Evolutionary conservation across 2,888 invertebrate genomes (phyloP).

Genomic region (Sminthurides aquaticus): DNA sequence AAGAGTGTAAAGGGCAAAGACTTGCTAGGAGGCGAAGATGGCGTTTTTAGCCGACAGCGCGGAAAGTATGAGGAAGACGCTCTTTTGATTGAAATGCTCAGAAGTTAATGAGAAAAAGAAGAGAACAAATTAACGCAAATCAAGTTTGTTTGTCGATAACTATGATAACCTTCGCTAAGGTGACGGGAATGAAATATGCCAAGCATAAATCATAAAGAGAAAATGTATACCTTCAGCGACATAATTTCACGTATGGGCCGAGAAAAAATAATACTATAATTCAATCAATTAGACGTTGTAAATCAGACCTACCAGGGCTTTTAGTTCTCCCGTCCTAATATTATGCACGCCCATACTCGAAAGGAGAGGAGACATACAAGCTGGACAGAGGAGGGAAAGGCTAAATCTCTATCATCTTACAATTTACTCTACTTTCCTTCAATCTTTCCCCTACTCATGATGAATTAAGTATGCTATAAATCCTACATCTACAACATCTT

Average conservation of each 20-base stretch:
- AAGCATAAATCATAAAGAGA: background rate
- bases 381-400: too few relatives aligned
- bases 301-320: conserved; percentile 2
- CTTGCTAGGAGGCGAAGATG: too few relatives aligned
- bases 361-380: too few relatives aligned
- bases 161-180: background rate
- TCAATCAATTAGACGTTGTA: conserved; percentile 6
- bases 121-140: background rate
- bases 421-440: too few relatives aligned
- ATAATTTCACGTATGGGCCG: background rate
- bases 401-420: too few relatives aligned
- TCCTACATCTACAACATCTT: too few relatives aligned
- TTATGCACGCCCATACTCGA: too few relatives aligned
- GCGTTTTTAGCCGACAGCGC: background rate
- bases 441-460: too few relatives aligned
- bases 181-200: background rate
- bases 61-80: background rate
- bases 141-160: conserved; percentile 2
- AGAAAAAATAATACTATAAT: background rate
- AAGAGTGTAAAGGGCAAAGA: too few relatives aligned
- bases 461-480: too few relatives aligned
- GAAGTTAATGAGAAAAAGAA: background rate
- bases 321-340: background rate
- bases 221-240: background rate
- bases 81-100: background rate